A percentile compares a stretch with the other conserved stretches of the same genome.
These are phyloP conservation scores for Mastomys natalensis DNA, from an alignment of 2,113 vertebrate genomes.

Conservation along the genomic window DNA sequence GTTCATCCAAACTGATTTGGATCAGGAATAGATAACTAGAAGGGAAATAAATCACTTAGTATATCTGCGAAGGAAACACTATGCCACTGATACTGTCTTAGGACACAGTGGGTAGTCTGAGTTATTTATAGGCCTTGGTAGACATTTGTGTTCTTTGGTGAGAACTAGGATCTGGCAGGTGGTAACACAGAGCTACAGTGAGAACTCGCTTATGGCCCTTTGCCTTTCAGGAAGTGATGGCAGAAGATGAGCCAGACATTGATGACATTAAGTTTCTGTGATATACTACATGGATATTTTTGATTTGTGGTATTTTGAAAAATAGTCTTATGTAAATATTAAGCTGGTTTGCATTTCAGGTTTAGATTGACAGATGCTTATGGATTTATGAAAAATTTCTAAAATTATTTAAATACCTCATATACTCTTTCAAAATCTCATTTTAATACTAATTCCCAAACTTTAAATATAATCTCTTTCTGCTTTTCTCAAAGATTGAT, in stretches of 20 bases:
- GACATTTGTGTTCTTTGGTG: constrained; percentile 33
- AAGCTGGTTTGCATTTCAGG: constrained; percentile 33
- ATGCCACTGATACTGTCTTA: not conserved
- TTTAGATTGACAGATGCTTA: not conserved
- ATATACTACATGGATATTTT: not conserved
- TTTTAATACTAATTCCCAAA: constrained; percentile 39
- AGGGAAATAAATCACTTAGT: not conserved
- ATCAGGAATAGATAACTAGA: not conserved
- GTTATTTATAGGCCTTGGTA: not conserved
- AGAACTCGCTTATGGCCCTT: not conserved
- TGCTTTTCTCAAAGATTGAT: constrained; percentile 37
- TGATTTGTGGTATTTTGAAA: constrained; percentile 28
- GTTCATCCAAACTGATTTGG: not conserved
- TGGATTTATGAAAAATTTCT: constrained; percentile 10
- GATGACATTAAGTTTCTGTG: not conserved
- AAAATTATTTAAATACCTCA: not conserved
- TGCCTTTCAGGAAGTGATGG: constrained; percentile 32
- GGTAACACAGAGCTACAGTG: not conserved
- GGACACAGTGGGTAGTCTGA: not conserved
- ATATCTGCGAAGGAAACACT: not conserved
- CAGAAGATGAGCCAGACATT: constrained; percentile 10
- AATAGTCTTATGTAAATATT: constrained; percentile 30
- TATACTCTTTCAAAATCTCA: not conserved
- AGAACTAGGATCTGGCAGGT: not conserved
- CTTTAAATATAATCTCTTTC: not conserved